These are phyloP conservation scores for Gastrophysa polygoni DNA, from an alignment of 2,888 invertebrate genomes.

Conservation along the genomic window DNA sequence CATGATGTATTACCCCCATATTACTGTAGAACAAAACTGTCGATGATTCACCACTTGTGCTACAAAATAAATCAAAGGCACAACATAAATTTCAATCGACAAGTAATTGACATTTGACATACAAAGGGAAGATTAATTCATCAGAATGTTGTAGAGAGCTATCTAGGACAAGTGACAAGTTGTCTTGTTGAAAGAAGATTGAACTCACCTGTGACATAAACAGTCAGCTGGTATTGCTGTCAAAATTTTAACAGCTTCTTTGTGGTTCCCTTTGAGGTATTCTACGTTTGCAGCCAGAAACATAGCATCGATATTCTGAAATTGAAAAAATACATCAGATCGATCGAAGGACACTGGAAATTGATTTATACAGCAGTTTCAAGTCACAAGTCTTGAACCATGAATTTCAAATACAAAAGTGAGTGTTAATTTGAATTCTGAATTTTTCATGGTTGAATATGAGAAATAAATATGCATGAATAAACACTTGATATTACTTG, in stretches of 20 bases:
- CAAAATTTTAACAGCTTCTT: constrained; percentile 67
- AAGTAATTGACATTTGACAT: constrained; percentile 12
- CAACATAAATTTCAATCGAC: neutral
- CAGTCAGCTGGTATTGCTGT: constrained; percentile 58
- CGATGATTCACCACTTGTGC: constrained; percentile 66
- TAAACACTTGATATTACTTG: too few species aligned
- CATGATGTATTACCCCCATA: constrained; percentile 80
- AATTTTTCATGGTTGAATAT: too few species aligned
- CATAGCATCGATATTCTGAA: constrained; percentile 61
- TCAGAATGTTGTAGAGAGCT: too few species aligned
- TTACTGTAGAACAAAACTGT: constrained; percentile 78
- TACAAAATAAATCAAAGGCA: constrained; percentile 43
- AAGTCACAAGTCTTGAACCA: too few species aligned
- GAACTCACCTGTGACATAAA: constrained; percentile 59
- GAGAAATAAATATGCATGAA: too few species aligned
- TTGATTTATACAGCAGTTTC: too few species aligned
- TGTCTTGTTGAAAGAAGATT: too few species aligned
- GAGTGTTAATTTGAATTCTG: too few species aligned
- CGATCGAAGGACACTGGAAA: neutral
- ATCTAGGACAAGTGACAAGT: too few species aligned
- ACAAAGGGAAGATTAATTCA: too few species aligned
- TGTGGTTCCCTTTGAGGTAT: constrained; percentile 68
- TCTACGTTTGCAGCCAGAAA: constrained; percentile 69
- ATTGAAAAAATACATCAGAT: constrained; percentile 20
- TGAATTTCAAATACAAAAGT: too few species aligned